Conservation (phyloP, 2,113 vertebrate genomes). For the Cyprinodon variegatus region DNA sequence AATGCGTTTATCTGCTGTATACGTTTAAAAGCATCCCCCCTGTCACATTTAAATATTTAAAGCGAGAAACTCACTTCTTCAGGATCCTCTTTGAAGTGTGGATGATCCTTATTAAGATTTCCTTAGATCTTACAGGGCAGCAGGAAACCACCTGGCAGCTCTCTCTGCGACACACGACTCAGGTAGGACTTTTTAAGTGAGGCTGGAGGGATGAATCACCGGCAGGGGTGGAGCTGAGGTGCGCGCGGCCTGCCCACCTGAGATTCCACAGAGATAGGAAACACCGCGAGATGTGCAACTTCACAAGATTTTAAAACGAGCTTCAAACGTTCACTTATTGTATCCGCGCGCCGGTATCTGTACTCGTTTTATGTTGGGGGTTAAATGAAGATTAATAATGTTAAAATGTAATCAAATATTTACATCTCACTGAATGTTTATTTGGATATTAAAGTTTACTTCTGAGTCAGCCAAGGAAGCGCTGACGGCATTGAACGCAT, state of each 20-base stretch:
- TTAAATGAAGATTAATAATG: not conserved
- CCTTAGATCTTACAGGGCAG: not conserved
- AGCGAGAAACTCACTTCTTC: slow-evolving; percentile 7
- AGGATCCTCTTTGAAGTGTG: not conserved
- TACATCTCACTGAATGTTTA: too few relatives aligned
- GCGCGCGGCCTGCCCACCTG: slow-evolving; percentile 24
- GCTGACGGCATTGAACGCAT: not conserved
- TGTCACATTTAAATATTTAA: not conserved
- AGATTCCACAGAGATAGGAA: not conserved
- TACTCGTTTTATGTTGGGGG: not conserved
- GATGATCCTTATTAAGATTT: not conserved
- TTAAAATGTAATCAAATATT: not conserved
- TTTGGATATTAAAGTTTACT: not conserved
- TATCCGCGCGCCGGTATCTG: not conserved
- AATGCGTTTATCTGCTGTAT: not conserved
- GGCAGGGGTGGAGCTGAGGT: slow-evolving; percentile 4
- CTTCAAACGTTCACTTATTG: not conserved
- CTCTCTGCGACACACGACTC: slow-evolving; percentile 5
- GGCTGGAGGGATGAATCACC: not conserved
- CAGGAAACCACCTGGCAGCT: slow-evolving; percentile 1
- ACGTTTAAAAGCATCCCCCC: not conserved
- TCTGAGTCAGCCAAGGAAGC: not conserved
- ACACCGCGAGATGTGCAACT: not conserved
- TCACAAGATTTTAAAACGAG: not conserved
- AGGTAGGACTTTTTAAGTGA: slow-evolving; percentile 11